These are phyloP conservation scores for Amphiprion ocellaris DNA, from an alignment of 2,113 vertebrate species.

Conservation along the genomic window DNA sequence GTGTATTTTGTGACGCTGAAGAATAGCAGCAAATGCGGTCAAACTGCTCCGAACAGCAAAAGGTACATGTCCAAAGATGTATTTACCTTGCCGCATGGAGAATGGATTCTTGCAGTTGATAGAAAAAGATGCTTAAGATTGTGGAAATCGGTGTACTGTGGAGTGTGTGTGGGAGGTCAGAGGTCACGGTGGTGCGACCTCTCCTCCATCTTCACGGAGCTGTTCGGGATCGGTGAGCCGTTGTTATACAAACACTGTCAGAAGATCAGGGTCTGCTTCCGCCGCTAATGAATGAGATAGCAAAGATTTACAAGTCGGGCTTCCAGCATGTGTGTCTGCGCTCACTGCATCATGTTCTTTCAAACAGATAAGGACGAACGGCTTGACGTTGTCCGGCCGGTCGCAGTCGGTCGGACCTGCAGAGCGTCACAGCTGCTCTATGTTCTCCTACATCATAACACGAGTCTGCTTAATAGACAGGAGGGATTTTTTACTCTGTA, in stretches of 20 bases:
- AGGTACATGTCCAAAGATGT: too few relatives aligned
- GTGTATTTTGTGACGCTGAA: not conserved
- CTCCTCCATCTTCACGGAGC: not conserved
- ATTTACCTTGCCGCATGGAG: too few relatives aligned
- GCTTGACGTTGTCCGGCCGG: not conserved
- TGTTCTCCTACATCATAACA: slow-evolving; percentile 26
- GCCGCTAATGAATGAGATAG: slow-evolving; percentile 44
- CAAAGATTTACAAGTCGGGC: slow-evolving; percentile 1
- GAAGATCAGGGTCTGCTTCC: slow-evolving; percentile 3
- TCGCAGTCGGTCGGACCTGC: slow-evolving; percentile 22
- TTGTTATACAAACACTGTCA: slow-evolving; percentile 75
- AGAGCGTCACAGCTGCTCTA: slow-evolving; percentile 2
- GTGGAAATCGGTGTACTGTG: slow-evolving; percentile 8
- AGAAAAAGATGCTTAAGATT: not conserved
- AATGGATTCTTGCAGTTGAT: not conserved
- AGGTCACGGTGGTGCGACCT: slow-evolving; percentile 40
- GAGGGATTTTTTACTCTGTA: not conserved
- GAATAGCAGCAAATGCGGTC: not conserved
- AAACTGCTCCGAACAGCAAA: not conserved
- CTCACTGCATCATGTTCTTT: slow-evolving; percentile 10
- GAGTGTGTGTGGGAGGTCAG: slow-evolving; percentile 39
- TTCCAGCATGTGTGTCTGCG: not conserved
- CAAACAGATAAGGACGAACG: slow-evolving; percentile 62
- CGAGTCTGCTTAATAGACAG: slow-evolving; percentile 1
- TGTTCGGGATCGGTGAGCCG: slow-evolving; percentile 22